Conservation (phyloP, 2,113 vertebrate species). For the Centropus bengalensis region DNA sequence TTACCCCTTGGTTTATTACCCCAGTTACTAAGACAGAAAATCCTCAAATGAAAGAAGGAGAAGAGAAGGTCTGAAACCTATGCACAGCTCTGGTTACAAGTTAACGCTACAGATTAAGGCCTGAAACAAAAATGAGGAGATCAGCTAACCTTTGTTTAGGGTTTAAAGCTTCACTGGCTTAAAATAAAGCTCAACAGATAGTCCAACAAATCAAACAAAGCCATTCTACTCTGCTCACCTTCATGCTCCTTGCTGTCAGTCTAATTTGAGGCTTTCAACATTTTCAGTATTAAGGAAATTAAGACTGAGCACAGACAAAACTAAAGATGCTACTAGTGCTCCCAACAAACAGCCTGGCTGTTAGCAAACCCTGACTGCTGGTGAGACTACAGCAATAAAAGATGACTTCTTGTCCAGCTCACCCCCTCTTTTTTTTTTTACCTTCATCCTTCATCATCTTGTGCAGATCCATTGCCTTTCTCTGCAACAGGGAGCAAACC, state of each 20-base stretch:
- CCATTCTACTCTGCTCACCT: slow-evolving; percentile 28
- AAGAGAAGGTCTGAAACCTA: slow-evolving; percentile 3
- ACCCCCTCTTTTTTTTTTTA: neutral
- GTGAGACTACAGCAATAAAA: neutral
- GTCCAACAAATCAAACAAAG: slow-evolving; percentile 40
- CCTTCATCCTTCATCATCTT: neutral
- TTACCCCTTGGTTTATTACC: neutral
- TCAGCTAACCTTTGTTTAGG: slow-evolving; percentile 49
- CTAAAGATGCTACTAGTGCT: neutral
- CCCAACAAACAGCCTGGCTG: neutral
- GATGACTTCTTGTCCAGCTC: neutral
- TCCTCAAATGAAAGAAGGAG: slow-evolving; percentile 7
- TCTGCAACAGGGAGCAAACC: neutral
- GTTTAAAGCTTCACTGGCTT: slow-evolving; percentile 55
- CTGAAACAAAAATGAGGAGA: slow-evolving; percentile 44
- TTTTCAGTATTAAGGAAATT: neutral
- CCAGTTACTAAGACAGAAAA: slow-evolving; percentile 28
- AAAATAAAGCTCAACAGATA: slow-evolving; percentile 56
- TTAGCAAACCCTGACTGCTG: neutral
- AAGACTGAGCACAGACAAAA: neutral
- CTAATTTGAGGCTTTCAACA: neutral
- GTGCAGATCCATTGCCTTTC: neutral
- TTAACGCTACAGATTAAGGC: slow-evolving; percentile 35
- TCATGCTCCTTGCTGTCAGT: neutral
- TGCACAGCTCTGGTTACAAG: slow-evolving; percentile 29